A percentile compares a stretch with the other conserved stretches of the same genome.
phyloP scores from a whole-genome alignment of 2,113 vertebrate species.

The Austrofundulus limnaeus region DNA sequence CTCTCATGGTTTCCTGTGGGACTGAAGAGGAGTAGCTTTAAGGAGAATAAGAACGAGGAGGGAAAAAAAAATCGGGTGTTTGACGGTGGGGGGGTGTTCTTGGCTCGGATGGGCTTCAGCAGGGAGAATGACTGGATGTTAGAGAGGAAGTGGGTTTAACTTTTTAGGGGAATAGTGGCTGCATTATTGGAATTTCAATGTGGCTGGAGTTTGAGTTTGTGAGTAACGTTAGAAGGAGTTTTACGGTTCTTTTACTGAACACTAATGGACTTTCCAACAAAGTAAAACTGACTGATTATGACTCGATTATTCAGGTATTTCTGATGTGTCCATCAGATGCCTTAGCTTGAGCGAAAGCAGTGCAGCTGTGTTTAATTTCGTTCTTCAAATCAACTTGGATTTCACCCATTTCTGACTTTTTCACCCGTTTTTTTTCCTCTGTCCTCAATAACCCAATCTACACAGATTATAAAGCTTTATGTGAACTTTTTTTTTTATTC shows the following conservation, averaged over 20 bases:
- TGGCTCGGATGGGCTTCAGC: constrained; percentile 51
- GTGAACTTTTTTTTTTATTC: too few species aligned
- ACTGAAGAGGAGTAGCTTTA: constrained; percentile 73
- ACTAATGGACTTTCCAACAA: constrained; percentile 55
- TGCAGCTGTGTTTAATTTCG: constrained; percentile 48
- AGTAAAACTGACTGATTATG: constrained; percentile 16
- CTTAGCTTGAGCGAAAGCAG: constrained; percentile 21
- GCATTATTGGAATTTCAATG: constrained; percentile 63
- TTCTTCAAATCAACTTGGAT: constrained; percentile 39
- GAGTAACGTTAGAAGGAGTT: constrained; percentile 42
- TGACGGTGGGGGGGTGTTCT: constrained; percentile 33
- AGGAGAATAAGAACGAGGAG: constrained; percentile 40
- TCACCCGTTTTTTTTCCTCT: constrained; percentile 11
- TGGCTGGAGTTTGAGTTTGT: constrained; percentile 37
- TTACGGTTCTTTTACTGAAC: constrained; percentile 25
- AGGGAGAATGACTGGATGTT: constrained; percentile 63
- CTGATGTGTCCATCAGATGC: constrained; percentile 11
- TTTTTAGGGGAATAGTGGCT: constrained; percentile 53
- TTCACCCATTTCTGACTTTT: constrained; percentile 24
- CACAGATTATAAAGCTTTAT: constrained; percentile 19
- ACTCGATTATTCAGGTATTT: constrained; percentile 32
- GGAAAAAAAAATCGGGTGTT: constrained; percentile 7
- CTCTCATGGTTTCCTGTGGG: constrained; percentile 76
- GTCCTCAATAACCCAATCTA: background rate
- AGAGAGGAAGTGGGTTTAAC: constrained; percentile 70